A percentile compares a stretch with the other conserved stretches of the same genome.
These are phyloP conservation scores for Eurystomus gularis DNA, from an alignment of 2,113 vertebrate species.

Conservation along the genomic window DNA sequence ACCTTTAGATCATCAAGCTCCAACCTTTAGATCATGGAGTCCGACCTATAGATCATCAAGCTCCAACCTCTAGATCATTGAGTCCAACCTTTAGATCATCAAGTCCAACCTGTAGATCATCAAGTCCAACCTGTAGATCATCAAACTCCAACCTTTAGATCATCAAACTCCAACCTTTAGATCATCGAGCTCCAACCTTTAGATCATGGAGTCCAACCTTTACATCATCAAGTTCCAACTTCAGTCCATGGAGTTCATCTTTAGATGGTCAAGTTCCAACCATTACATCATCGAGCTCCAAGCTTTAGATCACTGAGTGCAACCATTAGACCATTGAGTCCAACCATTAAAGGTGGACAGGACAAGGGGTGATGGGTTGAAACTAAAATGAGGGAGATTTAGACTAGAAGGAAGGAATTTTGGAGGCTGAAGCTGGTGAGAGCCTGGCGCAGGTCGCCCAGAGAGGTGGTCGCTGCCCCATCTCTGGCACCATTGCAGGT, in stretches of 20 bases:
- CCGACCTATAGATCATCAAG: no score
- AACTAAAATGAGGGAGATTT: not conserved
- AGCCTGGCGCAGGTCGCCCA: not conserved
- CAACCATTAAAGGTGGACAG: not conserved
- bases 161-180: no score
- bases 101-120: no score
- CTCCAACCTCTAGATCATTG: not conserved
- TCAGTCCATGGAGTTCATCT: no score
- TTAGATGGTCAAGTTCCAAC: not conserved
- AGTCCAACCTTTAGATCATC: not conserved
- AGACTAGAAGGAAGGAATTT: not conserved
- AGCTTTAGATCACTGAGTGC: rapidly evolving
- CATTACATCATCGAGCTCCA: rapidly evolving
- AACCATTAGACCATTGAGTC: no score
- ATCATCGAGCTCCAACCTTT: no score
- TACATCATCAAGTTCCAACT: not conserved
- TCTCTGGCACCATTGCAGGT: not conserved
- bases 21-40: no score
- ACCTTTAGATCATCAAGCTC: no score
- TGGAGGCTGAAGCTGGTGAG: not conserved
- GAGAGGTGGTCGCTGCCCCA: no score
- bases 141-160: no score
- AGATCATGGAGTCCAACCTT: no score
- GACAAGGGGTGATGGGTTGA: not conserved
- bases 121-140: no score